Evolutionary conservation across 2,888 invertebrate genomes (phyloP), one percentile per base, ranked within the genome.

Genomic region (Tenthredo amoena): DNA sequence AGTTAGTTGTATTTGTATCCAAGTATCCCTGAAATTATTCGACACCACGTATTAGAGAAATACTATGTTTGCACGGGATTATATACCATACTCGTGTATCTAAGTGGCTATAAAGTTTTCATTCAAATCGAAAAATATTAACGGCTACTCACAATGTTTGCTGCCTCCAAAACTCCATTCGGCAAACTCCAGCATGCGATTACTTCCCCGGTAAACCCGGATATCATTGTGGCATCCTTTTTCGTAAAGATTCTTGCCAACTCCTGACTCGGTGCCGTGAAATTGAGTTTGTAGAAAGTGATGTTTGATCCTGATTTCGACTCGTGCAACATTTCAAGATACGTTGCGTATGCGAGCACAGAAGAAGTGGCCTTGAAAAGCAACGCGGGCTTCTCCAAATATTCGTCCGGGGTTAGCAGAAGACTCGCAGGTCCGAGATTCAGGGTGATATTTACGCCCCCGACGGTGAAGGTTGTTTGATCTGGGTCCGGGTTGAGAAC

Each of bases 391-490:
- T 86, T 76, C 7, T 84, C 40, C 1, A 50, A 43, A 15, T n/a
- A 84, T 34, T 55, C 0, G 1, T 74, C 37, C 0, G 96, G 95
- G 1, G 96, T 95, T 12, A 97, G 88, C 0, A 96, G 95, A 94
- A 97, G 94, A 0, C 96, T 96, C 0, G 97, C 91, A 0, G 96
- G 90, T 0, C 97, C 96, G 88, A 96, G 96, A 95, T 95, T 95
- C 72, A 96, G 91, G 81, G 95, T 95, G 89, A 97, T 96, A 76
- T 94, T 94, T 88, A 95, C 95, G 2, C 95, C 96, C 0, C 91
- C 91, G 3, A 94, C 88, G 10, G 88, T 89, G 26, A 88, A 86
- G 5, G 86, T 62, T 1, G 47, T 0, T 21, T 87, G 5, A 77
- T 21, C 15, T 62, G 68, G 81, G 37, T 89, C 87, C 18, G 87